Evolutionary conservation across 2,888 invertebrate species (phyloP).

Genomic region (Ectemnius lituratus): DNA sequence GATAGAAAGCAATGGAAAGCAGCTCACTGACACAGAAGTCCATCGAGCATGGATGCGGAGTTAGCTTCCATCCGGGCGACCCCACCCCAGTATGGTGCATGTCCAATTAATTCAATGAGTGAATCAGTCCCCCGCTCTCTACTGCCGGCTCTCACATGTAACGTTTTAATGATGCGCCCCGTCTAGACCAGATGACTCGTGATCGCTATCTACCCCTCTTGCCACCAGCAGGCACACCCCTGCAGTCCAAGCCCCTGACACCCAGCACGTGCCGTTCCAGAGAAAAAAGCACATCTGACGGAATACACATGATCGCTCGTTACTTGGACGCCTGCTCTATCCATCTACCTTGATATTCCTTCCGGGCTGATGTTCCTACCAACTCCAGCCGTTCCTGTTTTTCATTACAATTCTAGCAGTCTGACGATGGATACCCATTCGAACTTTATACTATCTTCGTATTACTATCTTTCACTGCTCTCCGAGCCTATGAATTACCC

Average conservation of each 20-base stretch:
- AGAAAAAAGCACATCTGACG: constrained; percentile 61
- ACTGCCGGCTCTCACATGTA: constrained; percentile 52
- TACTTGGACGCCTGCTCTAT: constrained; percentile 26
- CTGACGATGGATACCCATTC: too few relatives aligned
- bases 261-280: constrained; percentile 67
- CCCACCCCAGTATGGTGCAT: constrained; percentile 50
- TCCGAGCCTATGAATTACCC: neutral
- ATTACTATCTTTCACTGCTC: neutral
- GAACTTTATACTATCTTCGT: too few relatives aligned
- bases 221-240: constrained; percentile 74
- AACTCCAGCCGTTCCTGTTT: too few relatives aligned
- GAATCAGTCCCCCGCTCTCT: constrained; percentile 68
- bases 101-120: constrained; percentile 75
- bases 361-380: constrained; percentile 8
- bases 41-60: constrained; percentile 15
- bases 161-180: constrained; percentile 72
- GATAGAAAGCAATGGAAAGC: constrained; percentile 7
- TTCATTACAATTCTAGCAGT: too few relatives aligned
- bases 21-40: constrained; percentile 27
- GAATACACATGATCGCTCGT: constrained; percentile 56
- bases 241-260: constrained; percentile 51
- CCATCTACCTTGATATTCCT: constrained; percentile 9
- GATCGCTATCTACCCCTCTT: constrained; percentile 76
- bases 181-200: constrained; percentile 74
- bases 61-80: constrained; percentile 47